A percentile compares a stretch with the other conserved stretches of the same genome.
Evolutionary conservation across 1,140 invertebrate species (phyloP).

Genomic region (Plodia interpunctella): DNA sequence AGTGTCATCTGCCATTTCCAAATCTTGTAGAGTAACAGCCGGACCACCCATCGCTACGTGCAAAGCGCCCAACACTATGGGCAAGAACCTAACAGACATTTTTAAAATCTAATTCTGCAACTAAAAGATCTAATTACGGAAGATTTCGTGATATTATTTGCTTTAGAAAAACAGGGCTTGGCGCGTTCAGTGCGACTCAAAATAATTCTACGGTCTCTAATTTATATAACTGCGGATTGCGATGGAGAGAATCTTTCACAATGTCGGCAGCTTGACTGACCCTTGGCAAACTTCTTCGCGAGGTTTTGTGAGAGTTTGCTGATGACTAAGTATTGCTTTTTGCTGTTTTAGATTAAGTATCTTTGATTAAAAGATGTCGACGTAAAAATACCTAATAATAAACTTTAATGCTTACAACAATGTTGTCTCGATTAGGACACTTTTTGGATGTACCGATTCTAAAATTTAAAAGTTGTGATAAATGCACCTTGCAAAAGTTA

Average conservation of each 20-base stretch:
- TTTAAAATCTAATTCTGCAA: not conserved
- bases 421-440: no score
- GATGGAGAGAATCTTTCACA: constrained; percentile 45
- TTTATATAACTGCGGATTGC: constrained; percentile 68
- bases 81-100: constrained; percentile 27
- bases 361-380: no score
- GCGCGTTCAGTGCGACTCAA: constrained; percentile 26
- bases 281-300: constrained; percentile 13
- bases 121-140: constrained; percentile 6
- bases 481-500: no score
- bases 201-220: constrained; percentile 34
- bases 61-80: constrained; percentile 33
- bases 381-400: no score
- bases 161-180: constrained; percentile 7
- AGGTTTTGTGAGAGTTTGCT: constrained; percentile 1
- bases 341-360: not conserved
- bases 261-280: constrained; percentile 19
- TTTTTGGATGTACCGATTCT: no score
- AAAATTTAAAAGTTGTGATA: no score
- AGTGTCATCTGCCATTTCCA: constrained; percentile 60
- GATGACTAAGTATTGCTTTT: not conserved
- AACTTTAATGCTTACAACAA: no score
- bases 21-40: constrained; percentile 39
- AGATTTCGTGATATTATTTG: constrained; percentile 10
- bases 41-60: constrained; percentile 33